A percentile compares a stretch with the other conserved stretches of the same genome.
phyloP scores from a whole-genome alignment of 2,113 vertebrate species.

The Leptobrachium leishanense region DNA sequence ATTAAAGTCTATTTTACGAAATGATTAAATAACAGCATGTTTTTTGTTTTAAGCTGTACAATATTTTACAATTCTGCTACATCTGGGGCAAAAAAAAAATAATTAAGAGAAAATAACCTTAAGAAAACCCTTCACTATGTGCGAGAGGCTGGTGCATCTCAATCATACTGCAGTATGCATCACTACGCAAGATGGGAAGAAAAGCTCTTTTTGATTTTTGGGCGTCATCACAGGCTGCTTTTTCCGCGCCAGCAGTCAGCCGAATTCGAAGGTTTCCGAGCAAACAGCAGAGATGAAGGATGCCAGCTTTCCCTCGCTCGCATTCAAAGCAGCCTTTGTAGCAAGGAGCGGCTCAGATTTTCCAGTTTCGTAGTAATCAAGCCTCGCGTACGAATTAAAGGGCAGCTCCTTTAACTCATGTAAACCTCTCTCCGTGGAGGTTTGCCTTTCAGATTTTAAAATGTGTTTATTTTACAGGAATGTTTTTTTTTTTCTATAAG shows the following conservation, averaged over 20 bases:
- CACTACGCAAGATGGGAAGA: not conserved
- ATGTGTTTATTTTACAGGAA: too few species aligned
- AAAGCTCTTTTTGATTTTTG: not conserved
- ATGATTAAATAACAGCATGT: too few species aligned
- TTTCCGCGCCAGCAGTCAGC: constrained; percentile 24
- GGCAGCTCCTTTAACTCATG: constrained; percentile 15
- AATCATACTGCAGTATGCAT: not conserved
- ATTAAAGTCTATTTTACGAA: too few species aligned
- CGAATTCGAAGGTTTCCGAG: constrained; percentile 26
- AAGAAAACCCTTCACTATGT: not conserved
- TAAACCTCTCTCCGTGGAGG: not conserved
- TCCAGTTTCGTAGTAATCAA: constrained; percentile 16
- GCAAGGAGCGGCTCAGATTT: constrained; percentile 22
- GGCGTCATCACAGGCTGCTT: not conserved
- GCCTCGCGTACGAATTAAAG: constrained; percentile 17
- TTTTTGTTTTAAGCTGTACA: too few species aligned
- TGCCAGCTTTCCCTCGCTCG: constrained; percentile 26
- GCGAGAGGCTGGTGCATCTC: not conserved
- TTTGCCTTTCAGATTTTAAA: too few species aligned
- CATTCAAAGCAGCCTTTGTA: constrained; percentile 38
- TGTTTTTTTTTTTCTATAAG: too few species aligned
- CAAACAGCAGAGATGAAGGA: constrained; percentile 4
- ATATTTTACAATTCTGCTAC: too few species aligned
- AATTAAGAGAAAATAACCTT: too few species aligned
- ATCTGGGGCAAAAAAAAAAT: too few species aligned